Evolutionary conservation across 2,113 vertebrate genomes (phyloP).

Genomic region (Vulpes vulpes): DNA sequence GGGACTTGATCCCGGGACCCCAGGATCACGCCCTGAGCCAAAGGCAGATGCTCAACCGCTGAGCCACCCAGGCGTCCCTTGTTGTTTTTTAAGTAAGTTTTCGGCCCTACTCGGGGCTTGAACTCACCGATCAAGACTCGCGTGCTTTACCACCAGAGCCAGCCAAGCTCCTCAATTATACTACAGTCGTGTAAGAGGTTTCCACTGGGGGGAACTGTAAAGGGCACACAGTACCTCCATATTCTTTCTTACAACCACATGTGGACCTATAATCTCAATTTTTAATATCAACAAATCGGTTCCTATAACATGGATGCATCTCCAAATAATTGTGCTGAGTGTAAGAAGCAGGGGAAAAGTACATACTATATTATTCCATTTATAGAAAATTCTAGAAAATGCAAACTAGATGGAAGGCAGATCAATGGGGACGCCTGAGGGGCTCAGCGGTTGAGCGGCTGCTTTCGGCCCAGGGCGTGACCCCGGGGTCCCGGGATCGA

Average conservation of each 20-base stretch:
- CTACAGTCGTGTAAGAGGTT: not conserved
- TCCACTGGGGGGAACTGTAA: not conserved
- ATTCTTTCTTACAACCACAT: not conserved
- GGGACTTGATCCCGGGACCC: no score
- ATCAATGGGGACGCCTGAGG: not conserved
- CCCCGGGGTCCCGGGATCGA: no score
- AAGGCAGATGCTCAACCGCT: no score
- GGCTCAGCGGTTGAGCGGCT: no score
- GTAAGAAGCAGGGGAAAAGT: not conserved
- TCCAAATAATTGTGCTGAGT: not conserved
- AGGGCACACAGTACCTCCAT: not conserved
- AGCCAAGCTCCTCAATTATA: not conserved
- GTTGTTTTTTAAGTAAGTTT: not conserved
- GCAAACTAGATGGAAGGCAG: not conserved
- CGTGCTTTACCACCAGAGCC: not conserved
- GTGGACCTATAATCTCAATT: not conserved
- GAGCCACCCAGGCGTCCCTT: not conserved
- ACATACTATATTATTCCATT: not conserved
- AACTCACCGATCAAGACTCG: not conserved
- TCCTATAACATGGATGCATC: not conserved
- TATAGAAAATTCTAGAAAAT: not conserved
- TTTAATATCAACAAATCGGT: not conserved
- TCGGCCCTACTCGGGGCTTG: not conserved
- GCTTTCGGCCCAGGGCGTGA: no score
- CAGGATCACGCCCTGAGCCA: no score